phyloP scores from a whole-genome alignment of 2,113 vertebrate genomes.

The Sinocyclocheilus grahami region DNA sequence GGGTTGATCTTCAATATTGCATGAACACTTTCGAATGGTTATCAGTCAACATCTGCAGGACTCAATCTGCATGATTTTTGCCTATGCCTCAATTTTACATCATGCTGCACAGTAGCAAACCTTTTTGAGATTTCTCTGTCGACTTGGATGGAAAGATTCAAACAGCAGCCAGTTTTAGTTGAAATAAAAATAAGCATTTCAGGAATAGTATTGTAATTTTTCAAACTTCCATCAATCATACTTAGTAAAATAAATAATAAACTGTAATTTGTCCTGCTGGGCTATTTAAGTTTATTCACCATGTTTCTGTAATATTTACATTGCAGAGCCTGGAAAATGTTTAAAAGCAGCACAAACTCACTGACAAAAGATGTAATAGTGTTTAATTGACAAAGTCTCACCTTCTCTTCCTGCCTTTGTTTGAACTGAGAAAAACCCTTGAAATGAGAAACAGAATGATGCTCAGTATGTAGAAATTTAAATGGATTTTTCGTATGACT shows the following conservation, averaged over 20 bases:
- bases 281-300: background rate
- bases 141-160: no score
- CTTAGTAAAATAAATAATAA: background rate
- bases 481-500: no score
- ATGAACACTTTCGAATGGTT: background rate
- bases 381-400: background rate
- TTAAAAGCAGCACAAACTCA: background rate
- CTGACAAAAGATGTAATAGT: background rate
- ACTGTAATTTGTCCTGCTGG: background rate
- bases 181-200: background rate
- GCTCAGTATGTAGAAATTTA: background rate
- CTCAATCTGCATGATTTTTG: background rate
- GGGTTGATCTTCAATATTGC: background rate
- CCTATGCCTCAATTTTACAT: background rate
- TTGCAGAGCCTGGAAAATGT: background rate
- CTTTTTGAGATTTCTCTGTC: background rate
- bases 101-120: background rate
- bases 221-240: background rate
- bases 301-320: background rate
- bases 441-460: background rate
- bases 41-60: background rate
- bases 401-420: background rate
- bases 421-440: conserved; percentile 4
- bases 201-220: background rate
- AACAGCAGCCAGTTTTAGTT: no score